Evolutionary conservation across 2,113 vertebrate species (phyloP).

Genomic region (Columba livia): DNA sequence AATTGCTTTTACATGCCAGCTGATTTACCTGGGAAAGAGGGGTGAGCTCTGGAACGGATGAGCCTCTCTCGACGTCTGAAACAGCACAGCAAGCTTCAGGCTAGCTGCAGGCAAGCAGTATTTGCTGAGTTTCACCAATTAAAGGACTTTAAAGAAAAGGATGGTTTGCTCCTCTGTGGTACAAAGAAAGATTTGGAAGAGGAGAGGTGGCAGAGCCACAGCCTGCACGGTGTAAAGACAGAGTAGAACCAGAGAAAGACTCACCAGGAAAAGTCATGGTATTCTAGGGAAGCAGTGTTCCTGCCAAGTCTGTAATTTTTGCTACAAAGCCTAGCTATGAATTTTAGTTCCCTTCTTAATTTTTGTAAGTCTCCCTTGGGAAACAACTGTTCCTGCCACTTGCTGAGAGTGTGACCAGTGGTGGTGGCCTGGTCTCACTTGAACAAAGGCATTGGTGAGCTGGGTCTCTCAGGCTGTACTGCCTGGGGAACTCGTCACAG

Average conservation of each 20-base stretch:
- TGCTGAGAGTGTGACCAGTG: not conserved
- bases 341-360: not conserved
- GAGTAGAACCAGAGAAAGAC: not conserved
- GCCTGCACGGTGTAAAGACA: not conserved
- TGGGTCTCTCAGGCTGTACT: not conserved
- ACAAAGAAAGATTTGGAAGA: not conserved
- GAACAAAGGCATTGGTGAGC: not conserved
- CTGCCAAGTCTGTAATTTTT: not conserved
- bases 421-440: not conserved
- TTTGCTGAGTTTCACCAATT: not conserved
- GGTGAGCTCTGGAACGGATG: not conserved
- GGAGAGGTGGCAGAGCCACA: not conserved
- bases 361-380: not conserved
- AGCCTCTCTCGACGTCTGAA: not conserved
- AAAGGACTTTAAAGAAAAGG: not conserved
- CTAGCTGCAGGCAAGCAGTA: not conserved
- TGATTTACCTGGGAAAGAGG: rapidly evolving
- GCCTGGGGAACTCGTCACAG: rapidly evolving
- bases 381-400: not conserved
- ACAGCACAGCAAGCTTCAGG: not conserved
- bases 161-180: not conserved
- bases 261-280: not conserved
- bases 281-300: not conserved
- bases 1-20: rapidly evolving
- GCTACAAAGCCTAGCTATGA: not conserved